A percentile compares a stretch with the other conserved stretches of the same genome.
Evolutionary conservation across 2,797 vertebrate species (phyloP).

Genomic region (Lycodopsis pacificus): DNA sequence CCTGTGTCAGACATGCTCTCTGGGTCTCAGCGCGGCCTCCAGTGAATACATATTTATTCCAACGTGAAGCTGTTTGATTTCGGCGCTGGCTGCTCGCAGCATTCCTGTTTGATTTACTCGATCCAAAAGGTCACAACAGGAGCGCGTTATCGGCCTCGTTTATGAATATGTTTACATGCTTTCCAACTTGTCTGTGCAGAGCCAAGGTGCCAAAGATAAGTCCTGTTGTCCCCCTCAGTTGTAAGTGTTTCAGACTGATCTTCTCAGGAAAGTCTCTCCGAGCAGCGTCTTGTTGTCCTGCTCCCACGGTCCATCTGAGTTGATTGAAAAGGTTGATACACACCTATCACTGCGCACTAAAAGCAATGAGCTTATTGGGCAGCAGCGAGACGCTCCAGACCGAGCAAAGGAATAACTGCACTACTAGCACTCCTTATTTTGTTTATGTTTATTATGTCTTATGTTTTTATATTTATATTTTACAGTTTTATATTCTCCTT

Average conservation of each 20-base stretch:
- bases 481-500: too few species aligned
- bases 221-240: not conserved
- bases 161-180: constrained; percentile 64
- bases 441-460: too few species aligned
- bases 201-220: constrained; percentile 1
- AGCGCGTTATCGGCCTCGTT: constrained; percentile 56
- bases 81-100: constrained; percentile 58
- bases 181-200: constrained; percentile 30
- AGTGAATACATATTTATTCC: constrained; percentile 83
- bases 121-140: constrained; percentile 75
- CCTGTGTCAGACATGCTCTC: constrained; percentile 77
- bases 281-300: not conserved
- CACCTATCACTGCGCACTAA: too few species aligned
- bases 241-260: not conserved
- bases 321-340: too few species aligned
- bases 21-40: constrained; percentile 65
- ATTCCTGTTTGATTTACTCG: constrained; percentile 76
- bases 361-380: too few species aligned
- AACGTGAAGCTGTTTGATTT: constrained; percentile 78
- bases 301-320: not conserved
- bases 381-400: too few species aligned
- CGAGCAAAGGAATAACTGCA: not conserved
- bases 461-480: too few species aligned
- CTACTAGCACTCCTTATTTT: too few species aligned
- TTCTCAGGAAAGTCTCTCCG: not conserved